Evolutionary conservation across 2,113 vertebrate genomes (phyloP).

Genomic region (Jacana jacana): DNA sequence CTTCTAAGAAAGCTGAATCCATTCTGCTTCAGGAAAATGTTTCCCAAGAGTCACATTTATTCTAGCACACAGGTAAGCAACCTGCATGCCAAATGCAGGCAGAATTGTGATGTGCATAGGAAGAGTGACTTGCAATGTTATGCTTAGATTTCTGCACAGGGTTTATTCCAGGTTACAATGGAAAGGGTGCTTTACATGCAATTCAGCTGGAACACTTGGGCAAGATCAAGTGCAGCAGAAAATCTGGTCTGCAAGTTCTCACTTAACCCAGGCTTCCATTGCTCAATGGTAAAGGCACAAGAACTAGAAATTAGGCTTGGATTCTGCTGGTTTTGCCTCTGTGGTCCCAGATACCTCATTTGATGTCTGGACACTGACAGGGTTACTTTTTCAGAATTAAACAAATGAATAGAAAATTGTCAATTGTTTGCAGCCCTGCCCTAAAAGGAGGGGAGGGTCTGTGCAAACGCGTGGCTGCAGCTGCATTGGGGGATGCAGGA

Average conservation of each 20-base stretch:
- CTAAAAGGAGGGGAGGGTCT: not conserved
- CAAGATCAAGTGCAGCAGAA: not conserved
- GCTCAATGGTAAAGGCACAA: not conserved
- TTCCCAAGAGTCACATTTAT: not conserved
- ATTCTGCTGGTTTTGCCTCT: not conserved
- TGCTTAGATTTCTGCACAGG: not conserved
- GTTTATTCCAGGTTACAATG: not conserved
- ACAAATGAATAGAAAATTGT: not conserved
- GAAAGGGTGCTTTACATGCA: not conserved
- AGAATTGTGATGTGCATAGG: not conserved
- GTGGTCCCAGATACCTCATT: not conserved
- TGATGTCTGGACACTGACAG: not conserved
- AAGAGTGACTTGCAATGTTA: not conserved
- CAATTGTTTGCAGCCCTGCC: not conserved
- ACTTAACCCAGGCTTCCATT: not conserved
- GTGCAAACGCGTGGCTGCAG: not conserved
- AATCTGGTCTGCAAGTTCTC: not conserved
- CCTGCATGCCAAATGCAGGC: not conserved
- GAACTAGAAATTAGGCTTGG: not conserved
- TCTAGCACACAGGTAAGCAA: not conserved
- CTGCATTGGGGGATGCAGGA: accelerated
- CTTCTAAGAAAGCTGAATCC: not conserved
- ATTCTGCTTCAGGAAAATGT: not conserved
- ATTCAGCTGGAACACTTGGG: not conserved
- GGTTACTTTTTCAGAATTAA: not conserved